phyloP scores from a whole-genome alignment of 2,888 invertebrate species.

The Mythimna loreyi region DNA sequence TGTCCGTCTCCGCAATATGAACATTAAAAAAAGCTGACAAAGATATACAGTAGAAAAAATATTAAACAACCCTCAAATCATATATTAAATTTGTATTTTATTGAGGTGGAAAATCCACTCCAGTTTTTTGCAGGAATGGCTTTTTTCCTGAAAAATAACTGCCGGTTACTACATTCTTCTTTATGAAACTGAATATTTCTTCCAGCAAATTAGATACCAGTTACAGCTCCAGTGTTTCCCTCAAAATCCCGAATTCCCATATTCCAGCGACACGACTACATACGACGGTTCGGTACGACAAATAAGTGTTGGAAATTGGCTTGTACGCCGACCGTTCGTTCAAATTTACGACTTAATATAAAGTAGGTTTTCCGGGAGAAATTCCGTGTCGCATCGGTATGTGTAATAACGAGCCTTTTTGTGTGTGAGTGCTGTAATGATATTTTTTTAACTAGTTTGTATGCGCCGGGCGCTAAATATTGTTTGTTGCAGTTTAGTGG shows the following conservation, averaged over 20 bases:
- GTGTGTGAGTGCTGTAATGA: constrained; percentile 31
- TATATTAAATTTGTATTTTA: too few relatives aligned
- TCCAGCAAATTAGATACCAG: background rate
- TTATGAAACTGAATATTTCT: background rate
- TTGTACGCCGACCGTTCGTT: constrained; percentile 75
- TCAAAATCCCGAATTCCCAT: constrained; percentile 22
- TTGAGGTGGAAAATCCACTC: too few relatives aligned
- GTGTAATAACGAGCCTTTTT: constrained; percentile 57
- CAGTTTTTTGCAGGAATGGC: too few relatives aligned
- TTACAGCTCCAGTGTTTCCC: constrained; percentile 2
- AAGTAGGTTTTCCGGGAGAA: constrained; percentile 77
- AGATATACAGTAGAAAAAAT: too few relatives aligned
- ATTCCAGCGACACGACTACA: constrained; percentile 43
- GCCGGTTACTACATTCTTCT: too few relatives aligned
- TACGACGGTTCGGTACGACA: constrained; percentile 64
- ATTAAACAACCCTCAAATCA: too few relatives aligned
- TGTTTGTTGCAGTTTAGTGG: constrained; percentile 41
- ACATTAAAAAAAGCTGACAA: too few relatives aligned
- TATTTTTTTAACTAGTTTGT: constrained; percentile 51
- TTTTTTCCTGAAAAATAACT: too few relatives aligned
- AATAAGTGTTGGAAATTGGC: constrained; percentile 79
- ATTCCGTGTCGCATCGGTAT: constrained; percentile 71
- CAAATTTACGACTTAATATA: constrained; percentile 85
- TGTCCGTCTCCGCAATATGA: too few relatives aligned
- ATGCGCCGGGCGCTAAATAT: constrained; percentile 27